Conservation (phyloP, 2,888 invertebrate species). For the Eristalis intricaria region DNA sequence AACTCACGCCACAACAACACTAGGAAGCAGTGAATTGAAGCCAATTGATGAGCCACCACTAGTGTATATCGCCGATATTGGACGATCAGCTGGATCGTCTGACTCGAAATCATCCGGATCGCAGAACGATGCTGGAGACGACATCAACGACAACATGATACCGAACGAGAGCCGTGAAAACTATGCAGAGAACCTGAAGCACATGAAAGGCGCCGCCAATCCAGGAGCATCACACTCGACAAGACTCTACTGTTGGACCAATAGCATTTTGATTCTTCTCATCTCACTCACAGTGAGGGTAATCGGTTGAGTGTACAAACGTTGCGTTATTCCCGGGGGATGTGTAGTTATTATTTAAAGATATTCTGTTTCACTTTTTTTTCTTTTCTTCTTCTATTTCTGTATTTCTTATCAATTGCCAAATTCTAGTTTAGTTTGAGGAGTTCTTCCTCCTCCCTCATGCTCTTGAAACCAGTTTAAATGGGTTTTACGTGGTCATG, state of each 20-base stretch:
- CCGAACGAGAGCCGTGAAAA: constrained; percentile 78
- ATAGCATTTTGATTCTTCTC: constrained; percentile 57
- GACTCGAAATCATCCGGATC: constrained; percentile 48
- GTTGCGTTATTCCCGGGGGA: background rate
- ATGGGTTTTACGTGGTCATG: constrained; percentile 37
- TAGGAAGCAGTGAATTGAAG: constrained; percentile 82
- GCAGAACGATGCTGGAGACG: constrained; percentile 61
- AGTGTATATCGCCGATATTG: constrained; percentile 76
- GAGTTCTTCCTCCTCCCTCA: background rate
- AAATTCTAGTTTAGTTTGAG: constrained; percentile 58
- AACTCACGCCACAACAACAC: constrained; percentile 82
- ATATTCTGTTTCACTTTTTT: constrained; percentile 5
- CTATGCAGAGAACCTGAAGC: constrained; percentile 75
- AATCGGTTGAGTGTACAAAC: constrained; percentile 38
- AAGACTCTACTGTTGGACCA: constrained; percentile 63
- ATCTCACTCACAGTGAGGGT: constrained; percentile 51
- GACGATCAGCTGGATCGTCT: constrained; percentile 64
- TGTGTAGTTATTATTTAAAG: constrained; percentile 56
- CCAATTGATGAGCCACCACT: constrained; percentile 81
- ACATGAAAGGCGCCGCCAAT: constrained; percentile 72
- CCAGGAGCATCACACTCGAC: constrained; percentile 55
- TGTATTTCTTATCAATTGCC: constrained; percentile 43
- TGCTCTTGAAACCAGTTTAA: background rate
- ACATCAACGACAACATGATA: constrained; percentile 72
- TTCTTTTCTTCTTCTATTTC: background rate